phyloP scores from a whole-genome alignment of 1,140 invertebrate genomes.

The Monochamus saltuarius region DNA sequence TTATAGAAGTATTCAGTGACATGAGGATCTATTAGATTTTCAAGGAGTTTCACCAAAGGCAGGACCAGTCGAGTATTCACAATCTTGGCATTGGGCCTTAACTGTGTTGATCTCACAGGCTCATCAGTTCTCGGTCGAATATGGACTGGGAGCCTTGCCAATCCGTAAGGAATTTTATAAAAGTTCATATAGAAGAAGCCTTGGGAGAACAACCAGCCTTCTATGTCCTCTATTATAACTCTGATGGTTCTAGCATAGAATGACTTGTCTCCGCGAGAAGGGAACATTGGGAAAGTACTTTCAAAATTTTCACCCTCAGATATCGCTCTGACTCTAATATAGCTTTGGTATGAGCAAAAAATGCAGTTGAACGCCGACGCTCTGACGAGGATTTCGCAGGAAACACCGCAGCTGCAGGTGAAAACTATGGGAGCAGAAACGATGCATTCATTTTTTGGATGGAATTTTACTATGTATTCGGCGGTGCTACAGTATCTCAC shows the following conservation, averaged over 20 bases:
- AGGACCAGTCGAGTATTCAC: slow-evolving; percentile 2
- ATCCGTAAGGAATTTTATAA: slow-evolving; percentile 29
- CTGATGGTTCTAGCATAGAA: slow-evolving; percentile 24
- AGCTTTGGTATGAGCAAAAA: background rate
- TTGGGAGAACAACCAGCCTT: slow-evolving; percentile 29
- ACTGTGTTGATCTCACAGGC: background rate
- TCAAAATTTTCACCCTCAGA: too few relatives aligned
- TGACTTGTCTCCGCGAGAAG: slow-evolving; percentile 5
- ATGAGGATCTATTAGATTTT: slow-evolving; percentile 21
- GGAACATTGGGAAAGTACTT: slow-evolving; percentile 1
- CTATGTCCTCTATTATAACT: background rate
- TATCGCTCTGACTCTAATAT: too few relatives aligned
- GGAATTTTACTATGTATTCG: background rate
- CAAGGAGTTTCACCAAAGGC: slow-evolving; percentile 22
- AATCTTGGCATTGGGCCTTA: background rate
- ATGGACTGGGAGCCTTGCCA: slow-evolving; percentile 26
- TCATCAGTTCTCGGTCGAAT: slow-evolving; percentile 1
- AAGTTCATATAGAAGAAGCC: slow-evolving; percentile 25
- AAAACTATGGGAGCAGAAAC: background rate
- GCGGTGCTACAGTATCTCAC: background rate
- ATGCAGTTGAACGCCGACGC: background rate
- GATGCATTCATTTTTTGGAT: background rate
- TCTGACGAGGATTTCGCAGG: background rate
- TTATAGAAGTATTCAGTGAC: slow-evolving; percentile 24
- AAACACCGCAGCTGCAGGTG: slow-evolving; percentile 2